These are phyloP conservation scores for Pachydiplax longipennis DNA, from an alignment of 2,888 invertebrate species.

Conservation along the genomic window DNA sequence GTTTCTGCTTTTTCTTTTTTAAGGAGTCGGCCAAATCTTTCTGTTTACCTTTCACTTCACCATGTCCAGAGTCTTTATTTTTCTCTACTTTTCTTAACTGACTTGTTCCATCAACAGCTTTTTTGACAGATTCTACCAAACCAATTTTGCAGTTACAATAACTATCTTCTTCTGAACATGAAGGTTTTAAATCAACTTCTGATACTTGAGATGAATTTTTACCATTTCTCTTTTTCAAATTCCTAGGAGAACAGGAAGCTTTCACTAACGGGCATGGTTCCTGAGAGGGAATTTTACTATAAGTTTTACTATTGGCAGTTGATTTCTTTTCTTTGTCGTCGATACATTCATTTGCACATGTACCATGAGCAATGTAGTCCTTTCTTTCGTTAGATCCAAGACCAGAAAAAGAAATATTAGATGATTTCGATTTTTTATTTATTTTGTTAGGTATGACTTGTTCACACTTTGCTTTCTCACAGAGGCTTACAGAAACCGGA, in stretches of 20 bases:
- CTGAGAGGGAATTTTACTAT: background rate
- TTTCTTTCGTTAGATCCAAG: background rate
- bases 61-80: background rate
- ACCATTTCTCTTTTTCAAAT: background rate
- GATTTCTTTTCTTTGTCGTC: background rate
- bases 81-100: background rate
- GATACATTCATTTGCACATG: background rate
- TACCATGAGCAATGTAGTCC: background rate
- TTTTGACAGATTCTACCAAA: background rate
- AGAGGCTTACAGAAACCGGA: background rate
- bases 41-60: background rate
- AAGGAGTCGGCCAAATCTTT: background rate
- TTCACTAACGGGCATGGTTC: background rate
- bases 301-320: background rate
- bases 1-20: background rate
- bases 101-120: background rate
- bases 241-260: background rate
- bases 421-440: background rate
- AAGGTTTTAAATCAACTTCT: background rate
- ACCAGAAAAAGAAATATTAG: background rate
- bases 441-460: background rate
- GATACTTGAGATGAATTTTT: background rate
- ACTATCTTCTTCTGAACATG: background rate
- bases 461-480: background rate
- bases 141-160: background rate